A percentile compares a stretch with the other conserved stretches of the same genome.
These are phyloP conservation scores for Endotricha flammealis DNA, from an alignment of 2,888 invertebrate genomes.

Conservation along the genomic window DNA sequence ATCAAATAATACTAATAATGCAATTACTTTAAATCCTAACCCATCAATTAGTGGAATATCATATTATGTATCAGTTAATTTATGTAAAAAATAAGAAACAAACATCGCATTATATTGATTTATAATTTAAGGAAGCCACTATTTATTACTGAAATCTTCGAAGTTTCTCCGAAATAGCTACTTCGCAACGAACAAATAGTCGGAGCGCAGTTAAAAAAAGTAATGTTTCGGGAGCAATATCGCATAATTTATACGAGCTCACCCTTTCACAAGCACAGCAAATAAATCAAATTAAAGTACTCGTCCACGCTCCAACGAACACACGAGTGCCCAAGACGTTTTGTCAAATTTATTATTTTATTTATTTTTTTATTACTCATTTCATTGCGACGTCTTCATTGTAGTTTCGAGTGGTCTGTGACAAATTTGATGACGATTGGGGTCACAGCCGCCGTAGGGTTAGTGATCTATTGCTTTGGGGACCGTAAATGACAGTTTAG, in stretches of 20 bases:
- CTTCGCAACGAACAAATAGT: slow-evolving; percentile 23
- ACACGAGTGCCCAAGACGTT: slow-evolving; percentile 76
- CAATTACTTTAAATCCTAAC: too few relatives aligned
- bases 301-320: slow-evolving; percentile 62
- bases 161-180: slow-evolving; percentile 31
- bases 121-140: slow-evolving; percentile 1
- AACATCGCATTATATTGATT: too few relatives aligned
- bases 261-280: slow-evolving; percentile 66
- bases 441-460: slow-evolving; percentile 58
- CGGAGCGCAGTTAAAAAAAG: slow-evolving; percentile 31
- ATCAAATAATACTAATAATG: too few relatives aligned
- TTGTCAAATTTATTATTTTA: slow-evolving; percentile 78
- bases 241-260: slow-evolving; percentile 59
- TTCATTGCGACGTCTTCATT: slow-evolving; percentile 62
- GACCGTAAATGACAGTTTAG: slow-evolving; percentile 66
- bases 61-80: too few relatives aligned
- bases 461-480: slow-evolving; percentile 62
- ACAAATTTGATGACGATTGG: slow-evolving; percentile 76
- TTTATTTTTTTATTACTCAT: slow-evolving; percentile 72
- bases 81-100: too few relatives aligned
- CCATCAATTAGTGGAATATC: too few relatives aligned
- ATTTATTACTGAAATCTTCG: slow-evolving; percentile 20
- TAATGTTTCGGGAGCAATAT: slow-evolving; percentile 38
- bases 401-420: slow-evolving; percentile 72
- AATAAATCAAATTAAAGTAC: slow-evolving; percentile 77